A percentile compares a stretch with the other conserved stretches of the same genome.
Evolutionary conservation across 2,113 vertebrate species (phyloP).

Genomic region (Corythornis vintsioides): DNA sequence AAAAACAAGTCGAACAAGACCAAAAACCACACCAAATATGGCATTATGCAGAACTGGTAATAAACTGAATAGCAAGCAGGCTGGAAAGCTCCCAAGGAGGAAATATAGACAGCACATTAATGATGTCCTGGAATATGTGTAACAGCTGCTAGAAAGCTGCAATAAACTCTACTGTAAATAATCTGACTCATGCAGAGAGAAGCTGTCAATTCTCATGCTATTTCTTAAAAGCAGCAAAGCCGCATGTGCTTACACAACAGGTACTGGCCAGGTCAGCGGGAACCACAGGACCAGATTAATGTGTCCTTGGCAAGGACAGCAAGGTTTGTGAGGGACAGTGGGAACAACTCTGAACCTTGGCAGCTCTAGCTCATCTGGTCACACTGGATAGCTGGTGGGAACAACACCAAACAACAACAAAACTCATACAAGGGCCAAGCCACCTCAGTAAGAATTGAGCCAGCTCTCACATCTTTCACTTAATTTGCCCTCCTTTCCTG

Average conservation of each 20-base stretch:
- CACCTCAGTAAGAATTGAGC: neutral
- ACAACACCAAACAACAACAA: neutral
- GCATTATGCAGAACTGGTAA: neutral
- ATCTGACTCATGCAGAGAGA: neutral
- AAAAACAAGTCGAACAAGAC: neutral
- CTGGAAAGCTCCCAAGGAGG: neutral
- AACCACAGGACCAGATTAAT: neutral
- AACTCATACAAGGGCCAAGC: neutral
- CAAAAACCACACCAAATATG: neutral
- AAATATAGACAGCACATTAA: slow-evolving; percentile 2
- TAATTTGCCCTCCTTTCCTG: neutral
- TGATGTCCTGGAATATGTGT: neutral
- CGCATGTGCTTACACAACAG: rapidly evolving
- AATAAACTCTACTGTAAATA: neutral
- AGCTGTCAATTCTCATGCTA: neutral
- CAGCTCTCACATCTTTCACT: neutral
- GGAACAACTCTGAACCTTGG: neutral
- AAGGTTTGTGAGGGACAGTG: neutral
- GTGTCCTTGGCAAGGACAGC: neutral
- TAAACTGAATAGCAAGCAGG: neutral
- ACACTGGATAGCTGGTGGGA: neutral
- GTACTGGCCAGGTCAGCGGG: neutral
- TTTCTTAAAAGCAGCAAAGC: neutral
- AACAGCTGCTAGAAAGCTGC: slow-evolving; percentile 10
- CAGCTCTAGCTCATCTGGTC: neutral